Base-by-base conservation (phyloP, 2,797 vertebrate species). In the Malurus leucopterus region DNA sequence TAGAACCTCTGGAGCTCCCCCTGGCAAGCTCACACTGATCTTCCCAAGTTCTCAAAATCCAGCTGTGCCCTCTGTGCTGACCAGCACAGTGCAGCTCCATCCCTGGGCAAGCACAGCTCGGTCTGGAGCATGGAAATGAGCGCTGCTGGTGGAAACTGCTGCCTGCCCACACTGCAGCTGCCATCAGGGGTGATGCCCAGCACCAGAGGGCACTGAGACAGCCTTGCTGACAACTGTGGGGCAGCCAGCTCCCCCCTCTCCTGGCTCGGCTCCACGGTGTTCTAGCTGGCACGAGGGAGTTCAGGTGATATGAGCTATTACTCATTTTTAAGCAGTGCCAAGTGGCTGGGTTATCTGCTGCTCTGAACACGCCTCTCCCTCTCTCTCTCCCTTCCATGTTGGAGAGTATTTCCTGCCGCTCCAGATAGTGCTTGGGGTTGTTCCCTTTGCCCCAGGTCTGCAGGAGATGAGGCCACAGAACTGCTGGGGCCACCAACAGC, bases 251-350 rank as follows among this genome's bases (percentile, higher is more conserved):
- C 55, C 53, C 41, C 72, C 26, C 36, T 63, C 23, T 34, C 24
- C 38, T 65, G 63, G 50, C 67, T 49, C 30, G 29, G 51, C 62
- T 77, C 79, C 3, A 1, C 11, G 34, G 54, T 32, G 26, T 75
- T 90, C 61, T 15, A 58, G 14, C 38, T 70, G 72, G 73, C 62
- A 54, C 0, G 1, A 63, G 43, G 57, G 8, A 54, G 50, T 47
- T 89, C 79, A 78, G 73, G 85, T 77, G 71, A 51, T 24, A 19
- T 0, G 1, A 63, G 34, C 16, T 58, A 73, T 77, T 63, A 74
- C 69, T 64, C 47, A 74, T 71, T 89, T 84, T 58, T 40, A 83
- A 77, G 43, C 51, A 70, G 73, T 57, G 83, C 61, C 88, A 89
- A 3, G 46, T 77, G 89, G 36, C 68, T 58, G 64, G 32, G 15